Base-by-base conservation (phyloP, 2,113 vertebrate genomes). In the Phodopus roborovskii region DNA sequence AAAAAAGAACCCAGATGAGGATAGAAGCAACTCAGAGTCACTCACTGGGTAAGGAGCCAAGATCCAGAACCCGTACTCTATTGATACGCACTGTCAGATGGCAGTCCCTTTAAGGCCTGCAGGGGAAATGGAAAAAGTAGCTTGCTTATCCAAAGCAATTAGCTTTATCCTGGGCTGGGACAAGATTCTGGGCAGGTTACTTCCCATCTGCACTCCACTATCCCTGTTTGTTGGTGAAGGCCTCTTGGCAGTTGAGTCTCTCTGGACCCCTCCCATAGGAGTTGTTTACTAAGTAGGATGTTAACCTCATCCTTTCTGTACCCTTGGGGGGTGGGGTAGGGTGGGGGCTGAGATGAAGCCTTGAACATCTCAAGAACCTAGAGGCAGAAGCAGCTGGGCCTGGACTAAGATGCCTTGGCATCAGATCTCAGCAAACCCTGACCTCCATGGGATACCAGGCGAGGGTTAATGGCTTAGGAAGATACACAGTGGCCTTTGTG, bases 141-240 rank as follows among this genome's bases (percentile, higher is more conserved):
- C 70, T 73, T 79, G 26, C 13, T n/a, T 36, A 22, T 86, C 3
- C 30, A 19, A 5, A 53, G 28, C 62, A 16, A 4, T 86, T 17
- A 45, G n/a, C n/a, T 66, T 84, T 74, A 89, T 48, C 45, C 82
- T 30, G 68, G 79, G 48, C 30, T 95, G 48, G 68, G 30, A 45
- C 50, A 19, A 4, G 42, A 42, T 50, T 93, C 75, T 79, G 8
- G 36, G 39, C 28, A 68, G 79, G 48, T 89, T 50, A 79, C 48
- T 87, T 89, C 68, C 53, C 58, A 45, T 50, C 24, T 62, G 36
- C 90, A 66, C 20, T 73, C 62, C 24, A 83, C 60, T 81, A 64
- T 96, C 75, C 70, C 53, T 13, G 5, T 74, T 82, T 87, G 81
- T 60, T 56, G 77, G 62, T 88, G 58, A 90, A 96, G 45, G 39